A percentile compares a stretch with the other conserved stretches of the same genome.
Evolutionary conservation across 2,113 vertebrate genomes (phyloP).

Genomic region (Serilophus lunatus): DNA sequence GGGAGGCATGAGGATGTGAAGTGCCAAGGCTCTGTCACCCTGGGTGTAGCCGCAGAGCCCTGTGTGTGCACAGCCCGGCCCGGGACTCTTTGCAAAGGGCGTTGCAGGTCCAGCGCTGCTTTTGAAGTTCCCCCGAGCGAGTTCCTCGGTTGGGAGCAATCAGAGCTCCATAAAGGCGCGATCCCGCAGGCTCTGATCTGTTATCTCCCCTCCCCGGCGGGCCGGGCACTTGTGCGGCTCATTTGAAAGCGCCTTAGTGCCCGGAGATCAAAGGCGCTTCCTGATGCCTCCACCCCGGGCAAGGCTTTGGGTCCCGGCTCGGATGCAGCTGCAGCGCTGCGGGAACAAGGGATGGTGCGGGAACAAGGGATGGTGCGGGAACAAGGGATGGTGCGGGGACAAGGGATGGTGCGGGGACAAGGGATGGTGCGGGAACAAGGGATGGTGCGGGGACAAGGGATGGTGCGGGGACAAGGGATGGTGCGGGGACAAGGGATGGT

Average conservation of each 20-base stretch:
- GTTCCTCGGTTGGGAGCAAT: background rate
- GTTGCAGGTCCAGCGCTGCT: background rate
- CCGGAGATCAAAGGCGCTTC: constrained; percentile 51
- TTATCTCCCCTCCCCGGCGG: constrained; percentile 6
- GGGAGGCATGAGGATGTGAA: fast-evolving
- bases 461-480: background rate
- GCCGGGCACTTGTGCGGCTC: background rate
- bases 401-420: no score
- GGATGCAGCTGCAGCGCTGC: background rate
- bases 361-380: background rate
- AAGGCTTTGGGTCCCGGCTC: background rate
- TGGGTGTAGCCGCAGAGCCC: background rate
- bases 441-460: no score
- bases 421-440: background rate
- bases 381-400: background rate
- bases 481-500: no score
- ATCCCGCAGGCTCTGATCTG: constrained; percentile 14
- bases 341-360: background rate
- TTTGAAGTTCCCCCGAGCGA: constrained; percentile 34
- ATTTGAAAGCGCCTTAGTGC: background rate
- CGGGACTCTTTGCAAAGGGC: constrained; percentile 28
- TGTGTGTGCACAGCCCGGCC: background rate
- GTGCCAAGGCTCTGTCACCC: background rate
- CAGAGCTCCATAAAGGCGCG: background rate
- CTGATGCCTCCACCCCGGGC: background rate